These are phyloP conservation scores for Seira ritae DNA, from an alignment of 2,888 invertebrate species.

Conservation along the genomic window DNA sequence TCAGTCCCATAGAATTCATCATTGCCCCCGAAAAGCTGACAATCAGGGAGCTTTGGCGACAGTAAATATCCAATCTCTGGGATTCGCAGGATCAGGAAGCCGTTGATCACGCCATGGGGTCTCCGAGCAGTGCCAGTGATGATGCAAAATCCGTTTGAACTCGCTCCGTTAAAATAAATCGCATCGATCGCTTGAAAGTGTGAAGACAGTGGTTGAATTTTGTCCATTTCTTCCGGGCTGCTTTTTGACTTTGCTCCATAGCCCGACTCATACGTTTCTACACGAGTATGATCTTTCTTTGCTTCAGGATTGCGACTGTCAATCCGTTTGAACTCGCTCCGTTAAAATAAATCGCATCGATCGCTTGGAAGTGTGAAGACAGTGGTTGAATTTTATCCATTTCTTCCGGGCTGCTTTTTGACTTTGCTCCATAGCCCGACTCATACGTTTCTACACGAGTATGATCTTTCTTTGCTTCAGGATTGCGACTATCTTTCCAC, in stretches of 20 bases:
- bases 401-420: conserved; percentile 74
- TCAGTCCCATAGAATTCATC: conserved; percentile 81
- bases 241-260: conserved; percentile 74
- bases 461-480: conserved; percentile 61
- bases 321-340: conserved; percentile 78
- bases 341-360: conserved; percentile 83
- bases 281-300: conserved; percentile 67
- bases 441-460: conserved; percentile 69
- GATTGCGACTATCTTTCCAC: conserved; percentile 74
- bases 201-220: conserved; percentile 78
- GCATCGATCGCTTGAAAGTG: conserved; percentile 83
- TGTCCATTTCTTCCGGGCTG: conserved; percentile 78
- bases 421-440: conserved; percentile 74
- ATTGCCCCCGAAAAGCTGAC: conserved; percentile 80
- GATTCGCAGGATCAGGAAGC: conserved; percentile 81
- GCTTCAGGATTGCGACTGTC: conserved; percentile 62
- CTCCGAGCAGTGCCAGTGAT: conserved; percentile 81
- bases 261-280: conserved; percentile 73
- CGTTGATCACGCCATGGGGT: conserved; percentile 80
- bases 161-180: conserved; percentile 81
- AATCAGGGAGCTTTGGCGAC: conserved; percentile 84
- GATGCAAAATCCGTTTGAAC: conserved; percentile 79
- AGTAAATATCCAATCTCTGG: conserved; percentile 84
- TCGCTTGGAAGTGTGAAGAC: conserved; percentile 80
- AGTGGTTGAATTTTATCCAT: conserved; percentile 80